Conservation (phyloP, 2,797 vertebrate species). For the Lagorchestes hirsutus region DNA sequence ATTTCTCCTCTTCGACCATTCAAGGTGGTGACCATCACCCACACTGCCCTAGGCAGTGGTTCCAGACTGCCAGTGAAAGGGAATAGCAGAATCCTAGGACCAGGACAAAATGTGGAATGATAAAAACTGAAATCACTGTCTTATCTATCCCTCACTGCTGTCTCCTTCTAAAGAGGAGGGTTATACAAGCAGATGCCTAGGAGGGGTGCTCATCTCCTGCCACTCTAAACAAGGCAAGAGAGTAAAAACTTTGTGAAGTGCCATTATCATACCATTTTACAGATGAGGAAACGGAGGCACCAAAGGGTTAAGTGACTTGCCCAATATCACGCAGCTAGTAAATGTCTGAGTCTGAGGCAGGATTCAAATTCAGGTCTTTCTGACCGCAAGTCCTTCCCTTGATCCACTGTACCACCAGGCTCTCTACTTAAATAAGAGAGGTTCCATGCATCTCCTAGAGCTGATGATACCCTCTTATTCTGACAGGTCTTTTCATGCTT, state of each 20-base stretch:
- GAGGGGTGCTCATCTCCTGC: not conserved
- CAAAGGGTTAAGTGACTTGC: not conserved
- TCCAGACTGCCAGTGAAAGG: conserved; percentile 5
- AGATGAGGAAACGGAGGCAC: not conserved
- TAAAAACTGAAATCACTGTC: conserved; percentile 10
- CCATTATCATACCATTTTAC: not conserved
- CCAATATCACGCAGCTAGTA: not conserved
- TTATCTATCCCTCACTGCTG: conserved; percentile 26
- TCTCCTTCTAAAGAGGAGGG: not conserved
- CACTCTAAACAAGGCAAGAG: not conserved
- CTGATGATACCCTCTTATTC: not conserved
- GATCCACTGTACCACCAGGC: not conserved
- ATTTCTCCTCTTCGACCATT: not conserved
- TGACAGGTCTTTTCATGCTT: not conserved
- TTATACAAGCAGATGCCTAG: not conserved
- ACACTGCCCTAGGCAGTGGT: conserved; percentile 29
- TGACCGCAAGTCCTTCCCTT: not conserved
- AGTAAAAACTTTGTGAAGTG: conserved; percentile 31
- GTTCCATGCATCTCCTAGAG: not conserved
- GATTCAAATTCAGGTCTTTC: conserved; percentile 10
- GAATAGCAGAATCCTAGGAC: conserved; percentile 16
- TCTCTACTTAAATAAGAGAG: not conserved
- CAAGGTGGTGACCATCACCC: not conserved
- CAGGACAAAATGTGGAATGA: not conserved
- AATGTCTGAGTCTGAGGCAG: conserved; percentile 8